phyloP scores from a whole-genome alignment of 2,113 vertebrate genomes.

The Tetrao urogallus region DNA sequence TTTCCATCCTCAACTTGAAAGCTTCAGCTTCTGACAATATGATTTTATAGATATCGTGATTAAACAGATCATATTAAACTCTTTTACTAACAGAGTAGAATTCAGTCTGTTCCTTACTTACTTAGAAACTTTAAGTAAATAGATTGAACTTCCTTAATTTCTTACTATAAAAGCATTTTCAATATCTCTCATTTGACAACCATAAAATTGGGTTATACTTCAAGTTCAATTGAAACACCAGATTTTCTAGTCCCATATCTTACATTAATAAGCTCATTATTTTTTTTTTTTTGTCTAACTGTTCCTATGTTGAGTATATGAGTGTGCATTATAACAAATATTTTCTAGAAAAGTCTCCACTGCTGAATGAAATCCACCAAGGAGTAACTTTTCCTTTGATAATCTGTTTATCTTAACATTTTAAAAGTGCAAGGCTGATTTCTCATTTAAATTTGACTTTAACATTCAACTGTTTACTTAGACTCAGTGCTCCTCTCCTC shows the following conservation, averaged over 20 bases:
- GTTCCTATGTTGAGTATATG: not conserved
- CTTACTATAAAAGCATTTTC: not conserved
- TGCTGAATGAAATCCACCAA: not conserved
- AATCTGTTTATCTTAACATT: not conserved
- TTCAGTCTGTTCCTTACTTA: not conserved
- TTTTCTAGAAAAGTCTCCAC: not conserved
- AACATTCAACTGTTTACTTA: not conserved
- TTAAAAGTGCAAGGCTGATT: not conserved
- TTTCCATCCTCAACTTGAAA: not conserved
- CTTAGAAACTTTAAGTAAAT: not conserved
- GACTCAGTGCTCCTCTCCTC: too few species aligned
- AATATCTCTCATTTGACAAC: not conserved
- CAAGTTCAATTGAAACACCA: not conserved
- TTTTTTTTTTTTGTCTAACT: not conserved
- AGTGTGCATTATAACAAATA: not conserved
- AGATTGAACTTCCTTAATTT: accelerated
- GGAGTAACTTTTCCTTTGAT: not conserved
- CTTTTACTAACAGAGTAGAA: not conserved
- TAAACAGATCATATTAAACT: not conserved
- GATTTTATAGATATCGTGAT: accelerated
- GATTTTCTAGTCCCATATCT: not conserved
- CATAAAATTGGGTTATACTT: not conserved
- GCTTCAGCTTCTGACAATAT: not conserved
- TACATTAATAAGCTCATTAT: not conserved
- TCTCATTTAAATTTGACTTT: not conserved